Conservation (phyloP, 2,797 vertebrate species). For the Diceros bicornis region DNA sequence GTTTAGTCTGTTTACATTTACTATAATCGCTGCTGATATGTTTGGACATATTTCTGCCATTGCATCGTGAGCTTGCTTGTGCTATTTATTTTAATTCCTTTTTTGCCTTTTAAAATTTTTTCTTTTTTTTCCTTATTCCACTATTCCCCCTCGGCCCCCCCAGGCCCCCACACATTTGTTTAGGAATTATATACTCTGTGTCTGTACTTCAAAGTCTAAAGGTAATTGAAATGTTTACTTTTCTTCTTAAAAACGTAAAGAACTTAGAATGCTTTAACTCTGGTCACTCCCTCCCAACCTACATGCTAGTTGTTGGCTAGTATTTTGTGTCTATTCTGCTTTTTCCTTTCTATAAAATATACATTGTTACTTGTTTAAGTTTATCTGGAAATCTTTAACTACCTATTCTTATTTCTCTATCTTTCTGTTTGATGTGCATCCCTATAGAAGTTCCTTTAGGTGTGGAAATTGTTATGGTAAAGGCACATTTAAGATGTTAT, state of each 20-base stretch:
- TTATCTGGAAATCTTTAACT: not conserved
- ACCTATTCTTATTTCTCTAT: not conserved
- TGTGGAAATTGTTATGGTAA: not conserved
- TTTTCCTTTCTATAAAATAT: not conserved
- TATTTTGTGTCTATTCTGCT: not conserved
- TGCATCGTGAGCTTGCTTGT: not conserved
- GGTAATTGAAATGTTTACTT: not conserved
- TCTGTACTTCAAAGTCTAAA: not conserved
- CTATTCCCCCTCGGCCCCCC: not conserved
- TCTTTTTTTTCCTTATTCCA: not conserved
- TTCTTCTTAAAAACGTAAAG: conserved; percentile 32
- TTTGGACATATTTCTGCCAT: not conserved
- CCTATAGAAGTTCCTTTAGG: not conserved
- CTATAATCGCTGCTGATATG: not conserved
- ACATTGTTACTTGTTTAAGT: not conserved
- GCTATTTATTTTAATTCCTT: not conserved
- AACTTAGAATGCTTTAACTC: not conserved
- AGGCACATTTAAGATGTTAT: not conserved
- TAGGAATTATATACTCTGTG: not conserved
- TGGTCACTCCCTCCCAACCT: not conserved
- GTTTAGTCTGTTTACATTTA: not conserved
- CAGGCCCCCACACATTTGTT: not conserved
- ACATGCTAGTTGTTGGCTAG: not conserved
- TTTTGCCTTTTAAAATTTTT: not conserved
- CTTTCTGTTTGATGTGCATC: not conserved